These are phyloP conservation scores for Morus bassanus DNA, from an alignment of 2,797 vertebrate genomes.

Conservation along the genomic window DNA sequence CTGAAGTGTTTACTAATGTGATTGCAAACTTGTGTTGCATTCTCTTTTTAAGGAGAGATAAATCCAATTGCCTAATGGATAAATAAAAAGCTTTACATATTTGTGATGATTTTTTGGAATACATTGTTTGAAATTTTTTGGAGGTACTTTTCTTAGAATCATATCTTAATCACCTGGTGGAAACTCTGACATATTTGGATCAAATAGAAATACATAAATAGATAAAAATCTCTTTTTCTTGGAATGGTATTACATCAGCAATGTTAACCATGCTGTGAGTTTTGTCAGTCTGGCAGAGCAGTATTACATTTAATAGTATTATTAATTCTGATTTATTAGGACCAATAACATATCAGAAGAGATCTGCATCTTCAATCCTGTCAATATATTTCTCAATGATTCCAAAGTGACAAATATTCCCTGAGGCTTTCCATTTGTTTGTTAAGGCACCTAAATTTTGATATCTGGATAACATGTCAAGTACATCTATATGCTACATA, in stretches of 20 bases:
- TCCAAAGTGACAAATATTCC: not conserved
- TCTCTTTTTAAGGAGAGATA: not conserved
- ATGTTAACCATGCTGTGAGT: not conserved
- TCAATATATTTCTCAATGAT: not conserved
- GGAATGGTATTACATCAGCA: accelerated
- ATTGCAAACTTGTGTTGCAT: not conserved
- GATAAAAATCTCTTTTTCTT: not conserved
- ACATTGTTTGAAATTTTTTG: not conserved
- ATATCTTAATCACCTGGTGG: not conserved
- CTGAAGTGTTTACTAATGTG: not conserved
- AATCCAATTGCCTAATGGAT: not conserved
- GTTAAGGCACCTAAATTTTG: not conserved
- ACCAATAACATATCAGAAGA: not conserved
- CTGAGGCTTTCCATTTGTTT: not conserved
- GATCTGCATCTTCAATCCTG: not conserved
- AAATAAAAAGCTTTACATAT: not conserved
- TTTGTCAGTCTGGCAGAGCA: not conserved
- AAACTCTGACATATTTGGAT: not conserved
- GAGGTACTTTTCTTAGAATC: not conserved
- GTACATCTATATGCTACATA: not conserved
- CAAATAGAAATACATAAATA: not conserved
- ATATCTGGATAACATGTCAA: not conserved
- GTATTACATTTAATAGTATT: not conserved
- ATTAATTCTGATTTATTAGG: not conserved
- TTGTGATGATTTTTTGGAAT: not conserved